Evolutionary conservation across 2,113 vertebrate species (phyloP), one percentile per base, ranked within the genome.

Genomic region (Geothlypis trichas): DNA sequence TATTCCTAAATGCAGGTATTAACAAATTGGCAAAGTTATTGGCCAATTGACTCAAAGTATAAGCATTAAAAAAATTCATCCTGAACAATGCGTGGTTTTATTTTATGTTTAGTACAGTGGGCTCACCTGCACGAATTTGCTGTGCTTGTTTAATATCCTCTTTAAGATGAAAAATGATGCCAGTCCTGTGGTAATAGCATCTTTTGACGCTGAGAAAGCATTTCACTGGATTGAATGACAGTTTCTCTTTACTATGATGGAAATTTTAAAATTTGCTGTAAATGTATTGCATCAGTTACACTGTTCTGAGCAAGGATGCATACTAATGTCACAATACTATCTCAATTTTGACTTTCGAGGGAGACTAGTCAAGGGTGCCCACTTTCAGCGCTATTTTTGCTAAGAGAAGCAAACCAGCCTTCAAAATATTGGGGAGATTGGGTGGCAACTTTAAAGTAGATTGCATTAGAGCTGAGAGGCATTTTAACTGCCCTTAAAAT

Each of bases 151-250:
- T 98, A 97, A 97, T 97, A 94, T 94, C 95, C 95, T 95, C 96
- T 97, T 98, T 97, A 98, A 96, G 97, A 97, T 97, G 97, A 98
- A 97, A 98, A 97, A 98, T 91, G 93, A 95, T 96, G 89, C 94
- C 89, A 91, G 97, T 91, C 95, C 83, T 93, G 84, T 93, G 87
- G 93, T 96, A 97, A 97, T 91, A 91, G 96, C 96, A 94, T 97
- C 95, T 97, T 98, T 95, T 96, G 97, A 97, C 16, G 35, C 97
- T 94, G 95, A 97, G 97, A 96, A 97, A 97, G 97, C 97, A 92
- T 96, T 97, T 96, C 93, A 58, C 49, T 77, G 91, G 83, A 95
- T 93, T 96, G 96, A 98, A 96, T 96, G 96, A 97, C 95, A 97
- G 93, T 89, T 86, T 78, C 65, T 90, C 95, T 90, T 97, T 94